Evolutionary conservation across 2,797 vertebrate species (phyloP).

Genomic region (Syngnathus acus): DNA sequence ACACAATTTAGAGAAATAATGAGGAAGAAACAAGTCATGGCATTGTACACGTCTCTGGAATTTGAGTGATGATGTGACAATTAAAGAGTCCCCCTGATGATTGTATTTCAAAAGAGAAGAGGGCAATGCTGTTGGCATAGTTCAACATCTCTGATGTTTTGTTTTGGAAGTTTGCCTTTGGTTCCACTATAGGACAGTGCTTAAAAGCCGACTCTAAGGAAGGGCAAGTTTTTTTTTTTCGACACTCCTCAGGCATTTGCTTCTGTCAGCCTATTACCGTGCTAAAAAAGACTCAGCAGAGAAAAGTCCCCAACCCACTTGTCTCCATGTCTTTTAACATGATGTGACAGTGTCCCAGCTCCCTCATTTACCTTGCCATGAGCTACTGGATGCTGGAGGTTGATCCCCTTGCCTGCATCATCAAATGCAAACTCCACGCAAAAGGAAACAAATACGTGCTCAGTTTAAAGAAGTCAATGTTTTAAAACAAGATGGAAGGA

Average conservation of each 20-base stretch:
- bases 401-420: constrained; percentile 16
- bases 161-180: constrained; percentile 29
- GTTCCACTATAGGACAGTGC: constrained; percentile 35
- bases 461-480: not conserved
- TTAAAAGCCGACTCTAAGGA: constrained; percentile 47
- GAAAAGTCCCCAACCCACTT: constrained; percentile 27
- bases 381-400: constrained; percentile 41
- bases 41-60: not conserved
- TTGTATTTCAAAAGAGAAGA: constrained; percentile 32
- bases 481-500: too few relatives aligned
- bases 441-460: not conserved
- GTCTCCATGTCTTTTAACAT: constrained; percentile 42
- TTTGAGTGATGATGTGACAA: constrained; percentile 33
- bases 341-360: constrained; percentile 53
- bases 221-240: constrained; percentile 44
- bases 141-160: constrained; percentile 2
- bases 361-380: constrained; percentile 48
- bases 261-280: constrained; percentile 62
- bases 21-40: not conserved
- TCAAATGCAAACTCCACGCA: not conserved
- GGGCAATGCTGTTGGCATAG: constrained; percentile 31
- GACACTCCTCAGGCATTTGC: constrained; percentile 53
- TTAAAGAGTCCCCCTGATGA: constrained; percentile 20
- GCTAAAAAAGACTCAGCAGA: constrained; percentile 59
- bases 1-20: not conserved